A percentile compares a stretch with the other conserved stretches of the same genome.
phyloP scores from a whole-genome alignment of 2,888 invertebrate genomes.

The Euzophera pinguis region DNA sequence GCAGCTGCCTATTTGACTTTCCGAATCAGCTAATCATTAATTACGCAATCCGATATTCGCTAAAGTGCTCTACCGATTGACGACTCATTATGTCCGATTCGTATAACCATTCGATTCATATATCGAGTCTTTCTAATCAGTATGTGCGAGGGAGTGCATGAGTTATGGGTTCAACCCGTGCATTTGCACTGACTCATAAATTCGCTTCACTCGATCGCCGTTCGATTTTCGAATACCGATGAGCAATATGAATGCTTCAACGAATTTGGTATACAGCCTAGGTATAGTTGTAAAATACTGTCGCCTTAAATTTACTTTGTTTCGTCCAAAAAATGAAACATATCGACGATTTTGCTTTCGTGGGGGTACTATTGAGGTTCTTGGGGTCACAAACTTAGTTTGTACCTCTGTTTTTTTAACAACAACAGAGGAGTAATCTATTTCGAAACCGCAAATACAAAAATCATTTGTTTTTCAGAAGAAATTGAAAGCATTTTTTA shows the following conservation, averaged over 20 bases:
- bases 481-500: too few relatives aligned
- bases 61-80: background rate
- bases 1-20: too few relatives aligned
- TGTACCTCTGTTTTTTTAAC: too few relatives aligned
- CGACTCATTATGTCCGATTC: background rate
- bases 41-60: background rate
- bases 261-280: background rate
- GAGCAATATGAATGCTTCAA: constrained; percentile 19
- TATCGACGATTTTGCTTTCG: too few relatives aligned
- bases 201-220: constrained; percentile 48
- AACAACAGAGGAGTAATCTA: too few relatives aligned
- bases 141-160: constrained; percentile 37
- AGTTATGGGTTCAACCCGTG: constrained; percentile 39
- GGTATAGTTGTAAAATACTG: too few relatives aligned
- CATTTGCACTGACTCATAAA: constrained; percentile 58
- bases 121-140: constrained; percentile 31
- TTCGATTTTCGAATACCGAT: constrained; percentile 55
- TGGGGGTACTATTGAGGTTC: too few relatives aligned
- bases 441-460: too few relatives aligned
- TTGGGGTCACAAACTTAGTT: too few relatives aligned
- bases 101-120: background rate
- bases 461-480: too few relatives aligned
- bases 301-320: too few relatives aligned
- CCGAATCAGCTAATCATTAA: background rate
- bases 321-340: too few relatives aligned